A percentile compares a stretch with the other conserved stretches of the same genome.
Evolutionary conservation across 2,113 vertebrate species (phyloP).

Genomic region (Monarcha castaneiventris): DNA sequence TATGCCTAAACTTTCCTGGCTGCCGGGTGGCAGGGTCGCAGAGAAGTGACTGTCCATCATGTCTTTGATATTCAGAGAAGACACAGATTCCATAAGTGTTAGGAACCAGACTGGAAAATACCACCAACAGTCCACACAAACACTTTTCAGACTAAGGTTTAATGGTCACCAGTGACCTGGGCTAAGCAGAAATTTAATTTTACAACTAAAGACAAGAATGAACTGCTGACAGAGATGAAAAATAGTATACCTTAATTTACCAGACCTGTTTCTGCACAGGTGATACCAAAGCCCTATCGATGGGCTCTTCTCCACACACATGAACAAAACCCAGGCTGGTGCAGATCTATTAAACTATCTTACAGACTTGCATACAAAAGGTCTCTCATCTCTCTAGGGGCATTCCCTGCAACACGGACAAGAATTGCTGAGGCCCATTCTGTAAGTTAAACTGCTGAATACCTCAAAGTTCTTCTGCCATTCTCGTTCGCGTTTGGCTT

Average conservation of each 20-base stretch:
- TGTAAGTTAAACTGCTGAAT: neutral
- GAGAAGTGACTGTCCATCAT: neutral
- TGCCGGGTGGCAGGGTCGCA: neutral
- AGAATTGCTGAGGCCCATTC: neutral
- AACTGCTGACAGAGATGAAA: neutral
- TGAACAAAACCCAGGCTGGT: neutral
- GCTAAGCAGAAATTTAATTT: neutral
- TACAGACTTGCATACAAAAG: neutral
- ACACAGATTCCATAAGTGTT: rapidly evolving
- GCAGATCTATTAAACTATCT: neutral
- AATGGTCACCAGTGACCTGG: neutral
- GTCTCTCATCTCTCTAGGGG: neutral
- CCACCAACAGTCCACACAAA: neutral
- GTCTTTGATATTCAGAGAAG: neutral
- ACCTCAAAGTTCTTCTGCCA: slow-evolving; percentile 99
- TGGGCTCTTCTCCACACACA: neutral
- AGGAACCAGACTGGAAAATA: neutral
- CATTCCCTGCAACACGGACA: neutral
- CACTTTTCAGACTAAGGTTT: neutral
- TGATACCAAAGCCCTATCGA: neutral
- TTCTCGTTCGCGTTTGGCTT: slow-evolving; percentile 92
- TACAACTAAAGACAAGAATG: neutral
- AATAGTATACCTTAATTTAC: neutral
- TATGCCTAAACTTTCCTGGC: neutral
- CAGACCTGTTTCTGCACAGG: neutral